Evolutionary conservation across 2,888 invertebrate species (phyloP), one percentile per base, ranked within the genome.

Genomic region (Hypercompe scribonia): DNA sequence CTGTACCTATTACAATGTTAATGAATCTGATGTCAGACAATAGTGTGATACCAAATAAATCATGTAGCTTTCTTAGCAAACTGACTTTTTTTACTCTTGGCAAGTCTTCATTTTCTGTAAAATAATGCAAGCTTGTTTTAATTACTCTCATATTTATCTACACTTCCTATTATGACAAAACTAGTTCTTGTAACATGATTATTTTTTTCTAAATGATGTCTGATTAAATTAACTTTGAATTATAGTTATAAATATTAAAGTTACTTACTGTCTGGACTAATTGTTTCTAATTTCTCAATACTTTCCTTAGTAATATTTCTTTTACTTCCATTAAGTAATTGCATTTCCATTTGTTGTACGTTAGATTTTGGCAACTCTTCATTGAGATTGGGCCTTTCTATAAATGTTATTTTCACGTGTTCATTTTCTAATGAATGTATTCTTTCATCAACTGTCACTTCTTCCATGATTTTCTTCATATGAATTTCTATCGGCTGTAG

Each of bases 1-100:
- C 97, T 75, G 97, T 96, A 65, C 97, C 97, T 58, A 97, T 91
- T 70, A 97, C 96, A 46, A 97, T 96, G 85, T 97, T 97, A 78
- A 97, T 91, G 86, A 97, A 97, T 5, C 96, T 93, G 1, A 96
- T 93, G 87, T 97, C 97, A 50, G 95, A 94, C 15, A 97, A 88
- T 15, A 97, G 90, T 63, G 97, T 96, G 72, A 97, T 94, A 82
- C 97, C 97, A 88, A 97, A 96, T 50, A 97, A 86, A 67, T 93
- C 93, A 73, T 92, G 92, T 18, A 95, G 73, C 86, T 93, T 94
- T 71, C 68, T 88, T 10, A 92, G 70, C 68, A 91, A 70, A 36
- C 84, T 84, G 70, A 89, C 89, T n/a, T 87, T 86, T 70, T 79
- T 78, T 36, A 78, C 73, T 63, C 4, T 15, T 42, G 63, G 18